A percentile compares a stretch with the other conserved stretches of the same genome.
Evolutionary conservation across 2,113 vertebrate species (phyloP).

Genomic region (Vidua chalybeata): DNA sequence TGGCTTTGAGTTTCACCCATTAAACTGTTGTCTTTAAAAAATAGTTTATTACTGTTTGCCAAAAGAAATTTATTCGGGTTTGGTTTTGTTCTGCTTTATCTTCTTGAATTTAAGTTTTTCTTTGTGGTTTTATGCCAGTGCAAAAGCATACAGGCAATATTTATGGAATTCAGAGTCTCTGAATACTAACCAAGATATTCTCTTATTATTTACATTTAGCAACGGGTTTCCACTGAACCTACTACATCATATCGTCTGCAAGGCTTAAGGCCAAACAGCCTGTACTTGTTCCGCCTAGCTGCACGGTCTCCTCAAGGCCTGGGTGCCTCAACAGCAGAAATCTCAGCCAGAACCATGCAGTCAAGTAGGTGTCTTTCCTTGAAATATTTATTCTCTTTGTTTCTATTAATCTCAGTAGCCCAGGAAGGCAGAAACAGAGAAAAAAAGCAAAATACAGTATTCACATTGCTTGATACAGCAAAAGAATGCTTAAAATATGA

Average conservation of each 20-base stretch:
- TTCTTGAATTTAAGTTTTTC: background rate
- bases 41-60: background rate
- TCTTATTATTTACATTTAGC: conserved; percentile 73
- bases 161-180: background rate
- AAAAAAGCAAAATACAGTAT: background rate
- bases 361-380: conserved; percentile 97
- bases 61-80: background rate
- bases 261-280: conserved; percentile 93
- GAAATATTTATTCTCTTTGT: conserved; percentile 10
- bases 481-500: background rate
- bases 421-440: background rate
- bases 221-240: conserved; percentile 90
- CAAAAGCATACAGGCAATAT: background rate
- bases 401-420: background rate
- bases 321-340: conserved; percentile 94
- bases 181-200: background rate
- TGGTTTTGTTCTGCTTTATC: background rate
- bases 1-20: background rate
- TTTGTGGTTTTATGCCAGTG: background rate
- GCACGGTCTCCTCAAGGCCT: conserved; percentile 94
- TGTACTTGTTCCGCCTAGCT: conserved; percentile 93
- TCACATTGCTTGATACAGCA: background rate
- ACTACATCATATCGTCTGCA: conserved; percentile 90
- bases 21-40: background rate
- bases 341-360: conserved; percentile 96